Evolutionary conservation across 2,113 vertebrate species (phyloP), one percentile per base, ranked within the genome.

Genomic region (Turnix velox): DNA sequence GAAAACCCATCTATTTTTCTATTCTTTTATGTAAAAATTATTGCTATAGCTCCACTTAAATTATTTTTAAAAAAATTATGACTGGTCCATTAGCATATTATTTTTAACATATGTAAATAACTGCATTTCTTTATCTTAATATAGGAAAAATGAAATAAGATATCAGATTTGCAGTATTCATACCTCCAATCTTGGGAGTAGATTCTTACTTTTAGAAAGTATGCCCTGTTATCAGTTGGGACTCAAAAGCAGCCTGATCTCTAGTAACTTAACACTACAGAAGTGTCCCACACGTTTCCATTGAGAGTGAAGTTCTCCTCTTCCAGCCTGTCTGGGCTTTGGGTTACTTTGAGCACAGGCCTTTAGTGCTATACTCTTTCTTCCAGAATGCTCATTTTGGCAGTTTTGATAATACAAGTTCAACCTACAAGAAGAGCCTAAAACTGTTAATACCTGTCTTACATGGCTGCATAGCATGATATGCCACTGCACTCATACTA

Each of bases 221-320:
- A 33, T 39, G 79, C 88, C 86, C 42, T 18, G 27, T 52, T 68
- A 39, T 46, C 55, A 77, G 3, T 28, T 88, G 24, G 8, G 18
- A 84, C 40, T 17, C 17, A 68, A 79, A 90, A 39, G 1, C n/a
- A 65, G 9, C 9, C 28, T 90, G 25, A 67, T 7, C 10, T 77
- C 37, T 33, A 42, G 4, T 77, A 25, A 66, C 25, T 54, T 48
- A 58, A 31, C 4, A 27, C 6, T 63, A 25, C 5, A 23, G 10
- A 85, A 67, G 1, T 51, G 5, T 35, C 17, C 27, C 23, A 48
- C 30, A 22, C 4, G 14, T 59, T 4, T n/a, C 20, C 2, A 0
- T 27, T 55, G 42, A 6, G 6, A 46, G 15, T 42, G 13, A 54
- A 20, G 79, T 87, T 85, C 37, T 79, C 14, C 7, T 0, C 22